Evolutionary conservation across 2,888 invertebrate species (phyloP), one percentile per base, ranked within the genome.

Genomic region (Diabrotica balteata): DNA sequence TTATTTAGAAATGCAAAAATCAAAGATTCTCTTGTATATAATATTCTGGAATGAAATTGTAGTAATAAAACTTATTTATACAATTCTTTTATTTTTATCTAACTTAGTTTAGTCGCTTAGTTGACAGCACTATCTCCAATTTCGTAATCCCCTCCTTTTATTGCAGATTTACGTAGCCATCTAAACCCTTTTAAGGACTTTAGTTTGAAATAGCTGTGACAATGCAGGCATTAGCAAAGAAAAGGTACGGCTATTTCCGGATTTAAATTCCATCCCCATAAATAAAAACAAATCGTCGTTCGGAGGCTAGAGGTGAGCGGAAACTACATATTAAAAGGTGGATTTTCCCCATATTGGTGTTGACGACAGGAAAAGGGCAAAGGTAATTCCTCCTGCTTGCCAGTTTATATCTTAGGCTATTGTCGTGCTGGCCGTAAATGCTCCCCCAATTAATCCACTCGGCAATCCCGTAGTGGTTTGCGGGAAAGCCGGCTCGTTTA

Each of bases 401-500:
- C 77, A 77, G 78, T 80, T 80, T 80, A 80, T 80, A 79, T 79
- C 80, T 76, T 72, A 75, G 75, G 77, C 80, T 79, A 81, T 82
- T 81, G 81, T 81, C 80, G 79, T 73, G 77, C 76, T 73, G 73
- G 75, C 75, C 71, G 78, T 80, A 81, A 82, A 81, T 77, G 81
- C 73, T 80, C 81, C 81, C 81, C 75, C 73, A 82, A 82, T 82
- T 82, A 82, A 82, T 82, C 81, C 81, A 79, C 75, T 77, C 70
- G 77, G 79, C 79, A 80, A 79, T 32, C 80, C 81, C 74, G 75
- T 74, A 73, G 77, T 75, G 76, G 80, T 79, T 79, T 76, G 79
- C 73, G 80, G 79, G 75, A 76, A 79, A 79, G 76, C 78, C 71
- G 76, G 78, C 76, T 75, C 75, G 77, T 78, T 80, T 79, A 78